These are phyloP conservation scores for Tridacna crocea DNA, from an alignment of 2,888 invertebrate species.

Conservation along the genomic window DNA sequence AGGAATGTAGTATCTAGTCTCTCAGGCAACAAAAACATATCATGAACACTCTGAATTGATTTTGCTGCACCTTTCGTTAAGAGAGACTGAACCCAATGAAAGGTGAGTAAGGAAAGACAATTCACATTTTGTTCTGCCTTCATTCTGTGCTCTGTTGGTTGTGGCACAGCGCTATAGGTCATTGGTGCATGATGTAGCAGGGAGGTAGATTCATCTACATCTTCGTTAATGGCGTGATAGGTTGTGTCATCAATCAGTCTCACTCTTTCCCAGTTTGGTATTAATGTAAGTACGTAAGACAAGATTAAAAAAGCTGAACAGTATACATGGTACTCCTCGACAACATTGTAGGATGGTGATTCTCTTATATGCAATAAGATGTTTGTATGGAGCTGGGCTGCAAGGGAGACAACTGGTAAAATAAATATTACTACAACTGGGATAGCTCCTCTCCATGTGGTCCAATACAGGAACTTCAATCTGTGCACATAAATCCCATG, in stretches of 20 bases:
- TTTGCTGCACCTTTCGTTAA: constrained; percentile 85
- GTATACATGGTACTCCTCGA: constrained; percentile 75
- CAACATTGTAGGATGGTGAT: constrained; percentile 60
- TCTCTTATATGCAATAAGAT: constrained; percentile 79
- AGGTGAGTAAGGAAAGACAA: constrained; percentile 90
- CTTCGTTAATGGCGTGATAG: constrained; percentile 64
- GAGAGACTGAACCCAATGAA: constrained; percentile 94
- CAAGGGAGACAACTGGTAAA: constrained; percentile 88
- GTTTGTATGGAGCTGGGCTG: constrained; percentile 89
- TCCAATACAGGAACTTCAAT: constrained; percentile 85
- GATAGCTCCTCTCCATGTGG: constrained; percentile 89
- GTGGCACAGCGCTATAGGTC: constrained; percentile 58
- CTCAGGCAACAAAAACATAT: constrained; percentile 79
- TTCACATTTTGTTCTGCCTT: constrained; percentile 89
- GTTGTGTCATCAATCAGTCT: constrained; percentile 57
- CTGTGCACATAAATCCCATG: constrained; percentile 91
- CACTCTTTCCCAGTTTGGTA: constrained; percentile 85
- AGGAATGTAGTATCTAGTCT: constrained; percentile 75
- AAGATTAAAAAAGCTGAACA: constrained; percentile 86
- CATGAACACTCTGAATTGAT: constrained; percentile 86
- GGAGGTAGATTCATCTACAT: constrained; percentile 69
- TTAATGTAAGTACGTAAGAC: constrained; percentile 89
- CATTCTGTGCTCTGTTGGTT: constrained; percentile 28
- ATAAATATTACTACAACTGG: constrained; percentile 89
- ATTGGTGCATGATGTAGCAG: constrained; percentile 55